A percentile compares a stretch with the other conserved stretches of the same genome.
Conservation (phyloP, 2,888 invertebrate genomes). For the Sarcophaga variegata region DNA sequence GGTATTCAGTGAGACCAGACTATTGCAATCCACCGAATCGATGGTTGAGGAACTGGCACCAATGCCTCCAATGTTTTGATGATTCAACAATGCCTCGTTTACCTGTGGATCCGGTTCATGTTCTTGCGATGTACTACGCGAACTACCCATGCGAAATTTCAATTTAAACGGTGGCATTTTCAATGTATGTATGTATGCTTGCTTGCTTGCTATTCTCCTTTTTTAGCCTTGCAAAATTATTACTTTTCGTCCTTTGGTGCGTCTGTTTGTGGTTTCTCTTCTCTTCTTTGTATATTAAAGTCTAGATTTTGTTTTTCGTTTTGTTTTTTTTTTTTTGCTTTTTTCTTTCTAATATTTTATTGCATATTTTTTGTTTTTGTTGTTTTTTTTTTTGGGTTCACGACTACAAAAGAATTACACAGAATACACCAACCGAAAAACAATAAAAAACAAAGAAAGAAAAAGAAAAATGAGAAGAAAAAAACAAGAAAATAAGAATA, state of each 20-base stretch:
- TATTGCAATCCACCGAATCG: constrained; percentile 81
- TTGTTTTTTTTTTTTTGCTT: neutral
- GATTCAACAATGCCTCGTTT: constrained; percentile 79
- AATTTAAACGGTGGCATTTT: constrained; percentile 82
- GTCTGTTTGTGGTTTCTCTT: constrained; percentile 17
- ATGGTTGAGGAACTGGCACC: constrained; percentile 81
- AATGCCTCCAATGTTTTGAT: constrained; percentile 75
- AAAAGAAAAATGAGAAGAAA: constrained; percentile 26
- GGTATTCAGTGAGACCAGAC: constrained; percentile 79
- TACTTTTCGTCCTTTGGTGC: neutral
- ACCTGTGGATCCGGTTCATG: constrained; percentile 81
- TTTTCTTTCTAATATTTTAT: constrained; percentile 23
- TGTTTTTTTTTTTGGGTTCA: constrained; percentile 47
- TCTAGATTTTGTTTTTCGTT: constrained; percentile 32
- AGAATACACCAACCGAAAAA: constrained; percentile 61
- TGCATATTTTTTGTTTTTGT: constrained; percentile 26
- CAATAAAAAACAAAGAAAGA: constrained; percentile 19
- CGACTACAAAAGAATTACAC: constrained; percentile 63
- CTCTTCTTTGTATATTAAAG: constrained; percentile 58
- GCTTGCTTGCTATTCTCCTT: too few species aligned
- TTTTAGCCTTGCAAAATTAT: neutral
- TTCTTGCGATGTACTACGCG: constrained; percentile 82
- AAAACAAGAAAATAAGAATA: constrained; percentile 37
- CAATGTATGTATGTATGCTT: too few species aligned
- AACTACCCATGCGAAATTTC: constrained; percentile 82